These are phyloP conservation scores for Morelia viridis DNA, from an alignment of 2,797 vertebrate species.

Conservation along the genomic window DNA sequence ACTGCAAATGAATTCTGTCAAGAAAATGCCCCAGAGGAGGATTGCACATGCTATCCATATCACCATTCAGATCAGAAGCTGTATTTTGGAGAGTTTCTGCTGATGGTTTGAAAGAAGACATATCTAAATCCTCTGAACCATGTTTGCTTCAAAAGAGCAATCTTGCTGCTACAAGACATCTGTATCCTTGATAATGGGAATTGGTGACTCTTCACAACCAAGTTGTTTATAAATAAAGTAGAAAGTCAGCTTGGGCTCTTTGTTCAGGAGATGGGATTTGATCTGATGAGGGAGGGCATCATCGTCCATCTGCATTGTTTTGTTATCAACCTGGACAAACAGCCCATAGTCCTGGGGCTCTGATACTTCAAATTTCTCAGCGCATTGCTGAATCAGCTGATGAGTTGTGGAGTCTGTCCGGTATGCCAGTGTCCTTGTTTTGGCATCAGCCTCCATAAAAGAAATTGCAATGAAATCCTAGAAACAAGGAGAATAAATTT, in stretches of 20 bases:
- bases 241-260: constrained; percentile 81
- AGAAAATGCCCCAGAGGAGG: constrained; percentile 31
- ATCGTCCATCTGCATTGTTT: constrained; percentile 74
- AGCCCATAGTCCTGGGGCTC: constrained; percentile 74
- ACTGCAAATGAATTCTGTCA: constrained; percentile 17
- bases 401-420: constrained; percentile 77
- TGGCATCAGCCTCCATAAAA: constrained; percentile 80
- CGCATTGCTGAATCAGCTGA: constrained; percentile 85
- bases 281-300: constrained; percentile 85
- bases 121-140: constrained; percentile 28
- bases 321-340: constrained; percentile 77
- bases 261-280: constrained; percentile 83
- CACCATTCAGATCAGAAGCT: background rate
- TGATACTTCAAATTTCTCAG: constrained; percentile 80
- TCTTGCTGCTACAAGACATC: constrained; percentile 64
- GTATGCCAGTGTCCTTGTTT: constrained; percentile 86
- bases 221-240: constrained; percentile 87
- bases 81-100: background rate
- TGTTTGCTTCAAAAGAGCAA: constrained; percentile 31
- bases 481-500: constrained; percentile 21
- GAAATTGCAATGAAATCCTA: constrained; percentile 95
- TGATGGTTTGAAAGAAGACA: constrained; percentile 26
- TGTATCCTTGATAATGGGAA: constrained; percentile 69
- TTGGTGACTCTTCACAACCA: constrained; percentile 45
- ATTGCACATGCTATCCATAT: constrained; percentile 15